A percentile compares a stretch with the other conserved stretches of the same genome.
phyloP scores from a whole-genome alignment of 2,888 invertebrate genomes.

The Diplolepis rosae region DNA sequence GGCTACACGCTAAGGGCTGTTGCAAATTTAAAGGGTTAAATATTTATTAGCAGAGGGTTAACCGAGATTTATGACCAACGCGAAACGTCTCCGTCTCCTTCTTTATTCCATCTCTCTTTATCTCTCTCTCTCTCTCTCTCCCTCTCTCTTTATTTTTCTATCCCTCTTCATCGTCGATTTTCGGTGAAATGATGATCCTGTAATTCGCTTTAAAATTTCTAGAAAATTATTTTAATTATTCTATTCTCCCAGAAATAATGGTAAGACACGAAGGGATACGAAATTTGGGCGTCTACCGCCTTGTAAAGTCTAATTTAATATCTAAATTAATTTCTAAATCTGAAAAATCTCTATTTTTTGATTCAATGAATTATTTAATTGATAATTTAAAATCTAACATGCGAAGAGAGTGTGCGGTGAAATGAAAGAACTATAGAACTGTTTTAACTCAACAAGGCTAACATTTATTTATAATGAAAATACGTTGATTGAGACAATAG shows the following conservation, averaged over 20 bases:
- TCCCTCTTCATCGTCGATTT: background rate
- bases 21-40: constrained; percentile 75
- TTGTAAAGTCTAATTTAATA: background rate
- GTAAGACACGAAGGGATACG: constrained; percentile 49
- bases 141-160: constrained; percentile 15
- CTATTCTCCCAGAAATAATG: background rate
- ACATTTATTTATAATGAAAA: constrained; percentile 75
- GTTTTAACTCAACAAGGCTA: constrained; percentile 74
- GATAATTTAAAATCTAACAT: background rate
- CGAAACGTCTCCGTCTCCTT: constrained; percentile 31
- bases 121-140: background rate
- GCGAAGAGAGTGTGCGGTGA: constrained; percentile 54
- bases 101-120: constrained; percentile 17
- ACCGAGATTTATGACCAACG: constrained; percentile 70
- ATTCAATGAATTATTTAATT: background rate
- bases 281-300: background rate
- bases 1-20: constrained; percentile 73
- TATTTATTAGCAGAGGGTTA: constrained; percentile 73
- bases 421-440: constrained; percentile 55
- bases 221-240: background rate
- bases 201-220: background rate
- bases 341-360: background rate
- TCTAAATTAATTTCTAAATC: background rate
- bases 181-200: background rate
- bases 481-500: constrained; percentile 74